A percentile compares a stretch with the other conserved stretches of the same genome.
phyloP scores from a whole-genome alignment of 1,140 invertebrate genomes.

The Batillaria attramentaria region DNA sequence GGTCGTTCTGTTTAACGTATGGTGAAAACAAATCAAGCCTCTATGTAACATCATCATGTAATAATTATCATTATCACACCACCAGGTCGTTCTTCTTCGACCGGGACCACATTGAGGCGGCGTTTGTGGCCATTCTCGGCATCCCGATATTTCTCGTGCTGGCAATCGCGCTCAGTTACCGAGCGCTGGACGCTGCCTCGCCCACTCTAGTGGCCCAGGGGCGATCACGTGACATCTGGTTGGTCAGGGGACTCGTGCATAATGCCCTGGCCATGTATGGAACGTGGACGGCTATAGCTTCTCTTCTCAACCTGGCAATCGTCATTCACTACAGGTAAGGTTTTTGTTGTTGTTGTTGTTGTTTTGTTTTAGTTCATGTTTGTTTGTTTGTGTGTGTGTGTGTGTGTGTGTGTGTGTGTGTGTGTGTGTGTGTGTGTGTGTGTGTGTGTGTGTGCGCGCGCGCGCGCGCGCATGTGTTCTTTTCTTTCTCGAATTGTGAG shows the following conservation, averaged over 20 bases:
- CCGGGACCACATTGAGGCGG: slow-evolving; percentile 49
- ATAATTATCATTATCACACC: too few relatives aligned
- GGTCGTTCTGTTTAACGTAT: too few relatives aligned
- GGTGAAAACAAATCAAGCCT: too few relatives aligned
- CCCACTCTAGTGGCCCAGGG: neutral
- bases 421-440: too few relatives aligned
- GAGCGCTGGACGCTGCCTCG: slow-evolving; percentile 31
- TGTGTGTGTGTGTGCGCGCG: too few relatives aligned
- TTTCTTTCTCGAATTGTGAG: too few relatives aligned
- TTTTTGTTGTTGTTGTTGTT: too few relatives aligned
- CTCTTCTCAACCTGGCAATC: slow-evolving; percentile 60
- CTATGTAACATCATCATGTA: too few relatives aligned
- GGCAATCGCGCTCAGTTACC: slow-evolving; percentile 53
- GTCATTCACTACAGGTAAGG: slow-evolving; percentile 47
- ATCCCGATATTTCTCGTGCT: slow-evolving; percentile 57
- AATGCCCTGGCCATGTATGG: slow-evolving; percentile 68
- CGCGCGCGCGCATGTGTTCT: too few relatives aligned
- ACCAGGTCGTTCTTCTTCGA: slow-evolving; percentile 66
- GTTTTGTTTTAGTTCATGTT: too few relatives aligned
- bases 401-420: too few relatives aligned
- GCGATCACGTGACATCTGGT: slow-evolving; percentile 52
- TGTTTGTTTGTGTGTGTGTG: too few relatives aligned
- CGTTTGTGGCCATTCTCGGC: slow-evolving; percentile 42
- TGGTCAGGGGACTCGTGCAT: slow-evolving; percentile 62
- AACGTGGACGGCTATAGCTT: slow-evolving; percentile 64